Conservation (phyloP, 2,113 vertebrate genomes). For the Climacteris rufus region DNA sequence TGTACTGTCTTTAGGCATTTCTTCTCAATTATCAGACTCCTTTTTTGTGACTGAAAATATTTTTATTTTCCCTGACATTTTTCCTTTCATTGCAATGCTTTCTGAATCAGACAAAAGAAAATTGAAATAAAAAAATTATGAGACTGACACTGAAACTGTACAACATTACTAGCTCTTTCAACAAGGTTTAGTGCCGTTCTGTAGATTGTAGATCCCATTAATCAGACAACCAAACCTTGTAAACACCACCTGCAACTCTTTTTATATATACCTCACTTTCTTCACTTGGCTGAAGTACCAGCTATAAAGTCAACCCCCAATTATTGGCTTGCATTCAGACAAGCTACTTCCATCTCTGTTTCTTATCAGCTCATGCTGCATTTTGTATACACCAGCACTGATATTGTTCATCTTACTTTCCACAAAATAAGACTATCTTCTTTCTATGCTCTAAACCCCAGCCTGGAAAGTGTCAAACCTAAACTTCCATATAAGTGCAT, state of each 20-base stretch:
- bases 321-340: background rate
- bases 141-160: background rate
- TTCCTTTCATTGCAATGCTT: background rate
- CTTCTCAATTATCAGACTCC: background rate
- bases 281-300: background rate
- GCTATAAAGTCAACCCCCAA: background rate
- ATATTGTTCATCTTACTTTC: background rate
- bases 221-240: background rate
- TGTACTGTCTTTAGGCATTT: background rate
- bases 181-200: background rate
- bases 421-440: background rate
- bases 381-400: background rate
- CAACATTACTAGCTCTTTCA: background rate
- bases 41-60: background rate
- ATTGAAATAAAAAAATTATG: background rate
- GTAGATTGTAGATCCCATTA: background rate
- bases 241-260: background rate
- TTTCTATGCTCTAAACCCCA: background rate
- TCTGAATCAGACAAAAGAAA: background rate
- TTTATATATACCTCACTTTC: background rate
- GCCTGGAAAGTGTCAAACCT: background rate
- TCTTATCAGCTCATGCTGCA: background rate
- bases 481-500: background rate
- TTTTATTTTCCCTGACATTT: background rate
- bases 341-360: background rate